phyloP scores from a whole-genome alignment of 2,888 invertebrate species.

The Petrolisthes manimaculis region DNA sequence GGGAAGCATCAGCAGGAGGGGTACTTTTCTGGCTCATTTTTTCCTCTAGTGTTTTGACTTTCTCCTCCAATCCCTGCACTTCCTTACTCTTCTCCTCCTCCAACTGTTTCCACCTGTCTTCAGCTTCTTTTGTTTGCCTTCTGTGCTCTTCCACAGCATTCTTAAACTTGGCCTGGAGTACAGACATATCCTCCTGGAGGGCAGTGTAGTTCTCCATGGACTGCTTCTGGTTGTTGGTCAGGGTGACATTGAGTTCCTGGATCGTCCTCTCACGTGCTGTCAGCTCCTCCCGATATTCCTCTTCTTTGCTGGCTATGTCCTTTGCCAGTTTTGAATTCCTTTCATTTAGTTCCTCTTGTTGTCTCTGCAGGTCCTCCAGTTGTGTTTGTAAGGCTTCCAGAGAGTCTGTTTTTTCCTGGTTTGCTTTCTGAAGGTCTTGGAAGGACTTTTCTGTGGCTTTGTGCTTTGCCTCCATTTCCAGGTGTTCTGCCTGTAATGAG shows the following conservation, averaged over 20 bases:
- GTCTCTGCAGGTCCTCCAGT: constrained; percentile 66
- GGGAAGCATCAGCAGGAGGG: constrained; percentile 10
- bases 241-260: constrained; percentile 59
- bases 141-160: constrained; percentile 53
- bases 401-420: constrained; percentile 58
- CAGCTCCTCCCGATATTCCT: constrained; percentile 59
- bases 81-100: constrained; percentile 46
- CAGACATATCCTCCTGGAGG: constrained; percentile 57
- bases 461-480: constrained; percentile 38
- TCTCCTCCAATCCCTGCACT: constrained; percentile 43
- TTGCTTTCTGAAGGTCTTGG: constrained; percentile 45
- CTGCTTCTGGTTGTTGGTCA: constrained; percentile 65
- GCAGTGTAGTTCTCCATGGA: constrained; percentile 63
- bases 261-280: constrained; percentile 62
- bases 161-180: constrained; percentile 56
- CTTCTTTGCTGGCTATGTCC: constrained; percentile 55
- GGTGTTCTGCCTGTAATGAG: constrained; percentile 47
- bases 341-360: constrained; percentile 45
- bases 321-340: constrained; percentile 41
- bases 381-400: constrained; percentile 66
- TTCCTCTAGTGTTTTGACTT: constrained; percentile 33
- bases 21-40: constrained; percentile 33
- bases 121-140: constrained; percentile 67
- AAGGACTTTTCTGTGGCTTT: constrained; percentile 40
- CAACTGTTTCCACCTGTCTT: constrained; percentile 49